Base-by-base conservation (phyloP, 2,797 vertebrate genomes). In the Zenarchopterus dispar region DNA sequence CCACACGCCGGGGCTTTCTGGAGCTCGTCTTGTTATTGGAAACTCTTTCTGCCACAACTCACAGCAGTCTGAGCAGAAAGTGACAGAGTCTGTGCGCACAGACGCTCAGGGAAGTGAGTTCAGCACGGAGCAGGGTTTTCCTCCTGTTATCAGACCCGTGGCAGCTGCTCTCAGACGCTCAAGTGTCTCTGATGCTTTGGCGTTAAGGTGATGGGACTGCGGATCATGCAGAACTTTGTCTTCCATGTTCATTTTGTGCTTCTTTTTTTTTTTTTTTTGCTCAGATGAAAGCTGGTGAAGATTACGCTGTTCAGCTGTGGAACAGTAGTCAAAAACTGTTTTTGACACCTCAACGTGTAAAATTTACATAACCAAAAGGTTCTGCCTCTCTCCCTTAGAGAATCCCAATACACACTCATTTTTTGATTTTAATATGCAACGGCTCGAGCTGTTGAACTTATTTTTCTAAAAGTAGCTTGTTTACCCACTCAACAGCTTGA, bases 1-100 rank as follows among this genome's bases (percentile, higher is more conserved):
- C 43, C 55, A 57, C 46, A 36, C 2, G 50, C 41, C 59, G 85
- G 86, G 86, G 80, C 80, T 91, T 91, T 88, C 87, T 84, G 48
- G 62, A 80, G 53, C 50, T 19, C 39, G 26, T 69, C 70, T 80
- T 70, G 62, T 75, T 77, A 58, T 78, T 81, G 78, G 67, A 77
- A 47, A 42, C 42, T 60, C 16, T 24, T 52, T 63, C 28, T 76
- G 67, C 80, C 69, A 57, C 62, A 46, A 54, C 56, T 66, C 51
- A 70, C 39, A 78, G n/a, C 64, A 49, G 24, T 31, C 48, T 57
- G 33, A 68, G 57, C 69, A 63, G 43, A 82, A 67, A 73, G 48
- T 10, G 19, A 39, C 13, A 56, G 23, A 36, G 64, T 59, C 54
- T 68, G 39, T 16, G 45, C 8, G 43, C 66, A 81, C 41, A 42